Evolutionary conservation across 2,888 invertebrate genomes (phyloP).

Genomic region (Odontocerum albicorne): DNA sequence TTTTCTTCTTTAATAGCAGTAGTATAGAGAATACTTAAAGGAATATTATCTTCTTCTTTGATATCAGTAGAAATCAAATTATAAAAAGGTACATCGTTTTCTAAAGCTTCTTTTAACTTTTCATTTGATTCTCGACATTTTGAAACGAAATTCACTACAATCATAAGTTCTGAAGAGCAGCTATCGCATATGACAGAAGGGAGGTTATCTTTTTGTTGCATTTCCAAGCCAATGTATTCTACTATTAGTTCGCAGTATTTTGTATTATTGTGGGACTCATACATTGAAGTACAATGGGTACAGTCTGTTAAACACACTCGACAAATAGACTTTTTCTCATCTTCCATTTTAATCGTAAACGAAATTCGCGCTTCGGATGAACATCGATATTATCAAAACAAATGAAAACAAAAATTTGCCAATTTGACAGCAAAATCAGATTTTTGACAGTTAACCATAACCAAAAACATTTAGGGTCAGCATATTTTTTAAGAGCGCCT

Average conservation of each 20-base stretch:
- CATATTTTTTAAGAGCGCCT: too few relatives aligned
- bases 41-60: slow-evolving; percentile 6
- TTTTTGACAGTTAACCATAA: too few relatives aligned
- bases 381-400: too few relatives aligned
- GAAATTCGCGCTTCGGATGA: too few relatives aligned
- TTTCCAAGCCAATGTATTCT: slow-evolving; percentile 18
- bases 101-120: slow-evolving; percentile 13
- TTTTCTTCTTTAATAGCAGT: slow-evolving; percentile 1
- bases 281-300: slow-evolving; percentile 4
- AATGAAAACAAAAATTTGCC: too few relatives aligned
- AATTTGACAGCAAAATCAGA: too few relatives aligned
- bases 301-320: slow-evolving; percentile 13
- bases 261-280: not conserved
- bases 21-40: not conserved
- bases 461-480: too few relatives aligned
- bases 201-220: slow-evolving; percentile 11
- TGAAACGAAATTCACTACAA: slow-evolving; percentile 9
- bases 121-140: slow-evolving; percentile 10
- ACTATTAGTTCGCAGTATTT: slow-evolving; percentile 16
- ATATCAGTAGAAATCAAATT: not conserved
- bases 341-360: slow-evolving; percentile 1
- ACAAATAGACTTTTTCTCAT: slow-evolving; percentile 5
- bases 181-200: slow-evolving; percentile 11
- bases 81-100: slow-evolving; percentile 3
- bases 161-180: slow-evolving; percentile 10